These are phyloP conservation scores for Oxytorus armatus DNA, from an alignment of 2,888 invertebrate species.

Conservation along the genomic window DNA sequence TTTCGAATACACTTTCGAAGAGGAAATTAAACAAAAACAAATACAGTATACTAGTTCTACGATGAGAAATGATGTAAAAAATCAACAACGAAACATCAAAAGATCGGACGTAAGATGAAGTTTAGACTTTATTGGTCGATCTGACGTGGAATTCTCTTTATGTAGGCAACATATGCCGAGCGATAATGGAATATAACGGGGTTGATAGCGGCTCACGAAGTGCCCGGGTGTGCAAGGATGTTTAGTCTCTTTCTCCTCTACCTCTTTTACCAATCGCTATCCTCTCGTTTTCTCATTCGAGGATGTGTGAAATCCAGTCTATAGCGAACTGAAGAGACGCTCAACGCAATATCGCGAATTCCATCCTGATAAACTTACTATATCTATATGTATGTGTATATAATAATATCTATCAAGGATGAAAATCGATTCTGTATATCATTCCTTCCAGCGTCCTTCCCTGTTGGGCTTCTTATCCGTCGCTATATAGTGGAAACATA, in stretches of 20 bases:
- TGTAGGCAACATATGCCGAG: slow-evolving; percentile 31
- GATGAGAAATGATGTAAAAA: background rate
- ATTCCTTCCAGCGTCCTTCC: slow-evolving; percentile 31
- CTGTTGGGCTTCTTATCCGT: slow-evolving; percentile 39
- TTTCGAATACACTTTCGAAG: background rate
- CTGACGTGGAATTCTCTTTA: slow-evolving; percentile 5
- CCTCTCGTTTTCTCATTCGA: slow-evolving; percentile 49
- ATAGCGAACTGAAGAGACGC: slow-evolving; percentile 26
- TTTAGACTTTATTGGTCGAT: background rate
- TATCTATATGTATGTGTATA: slow-evolving; percentile 4
- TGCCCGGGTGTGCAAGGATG: slow-evolving; percentile 35
- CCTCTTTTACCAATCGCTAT: slow-evolving; percentile 20
- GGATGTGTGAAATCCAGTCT: slow-evolving; percentile 23
- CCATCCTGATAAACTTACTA: slow-evolving; percentile 14
- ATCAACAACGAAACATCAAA: background rate
- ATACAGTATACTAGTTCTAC: background rate
- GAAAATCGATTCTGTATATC: slow-evolving; percentile 54
- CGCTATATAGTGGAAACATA: background rate
- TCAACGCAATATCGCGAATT: slow-evolving; percentile 46
- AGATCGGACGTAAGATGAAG: too few relatives aligned
- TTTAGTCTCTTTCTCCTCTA: slow-evolving; percentile 31
- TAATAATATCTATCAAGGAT: slow-evolving; percentile 46
- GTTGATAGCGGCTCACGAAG: slow-evolving; percentile 42
- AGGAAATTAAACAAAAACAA: background rate
- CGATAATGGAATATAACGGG: slow-evolving; percentile 68